Evolutionary conservation across 2,888 invertebrate genomes (phyloP), one percentile per base, ranked within the genome.

Genomic region (Acrocyrtus sp.): DNA sequence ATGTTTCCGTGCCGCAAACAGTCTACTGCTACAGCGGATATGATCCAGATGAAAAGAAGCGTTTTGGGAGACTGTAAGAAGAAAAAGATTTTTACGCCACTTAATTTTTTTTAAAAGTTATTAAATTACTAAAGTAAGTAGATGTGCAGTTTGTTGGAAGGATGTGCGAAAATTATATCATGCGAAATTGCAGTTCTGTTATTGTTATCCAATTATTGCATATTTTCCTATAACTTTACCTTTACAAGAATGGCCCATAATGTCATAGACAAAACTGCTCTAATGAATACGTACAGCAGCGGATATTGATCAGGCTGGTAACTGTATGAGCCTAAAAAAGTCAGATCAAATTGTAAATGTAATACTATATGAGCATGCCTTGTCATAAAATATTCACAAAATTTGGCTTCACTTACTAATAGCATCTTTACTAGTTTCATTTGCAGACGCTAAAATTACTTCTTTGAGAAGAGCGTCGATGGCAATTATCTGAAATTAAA

Each of bases 381-480:
- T 10, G 39, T 39, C 39, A 10, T 39, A 12, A 39, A 10, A 10
- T 17, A 45, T n/a, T n/a, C n/a, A n/a, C n/a, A n/a, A n/a, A n/a
- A n/a, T n/a, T n/a, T n/a, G n/a, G 21, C 26, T 34, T 26, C 19
- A 60, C 47, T 2, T 60, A 68, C 68, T 60, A 15, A 60, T 34
- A 17, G 53, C 6, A 15, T 8, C 45, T 21, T 68, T 68, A 8
- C 26, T 34, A 19, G 51, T 41, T 39, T 51, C 60, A 53, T 68
- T 34, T n/a, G 68, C 41, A 8, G 68, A 34, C 0, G 60, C 58
- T 17, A 68, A 27, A 43, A 73, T 62, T 8, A 27, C 51, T 61
- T 73, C 73, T 63, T 73, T 73, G n/a, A 73, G 41, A 10, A 73
- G 53, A 24, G 47, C 54, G 39, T 73, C 73, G 26, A 67, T 47